Base-by-base conservation (phyloP, 2,113 vertebrate species). In the Apteryx owenii region DNA sequence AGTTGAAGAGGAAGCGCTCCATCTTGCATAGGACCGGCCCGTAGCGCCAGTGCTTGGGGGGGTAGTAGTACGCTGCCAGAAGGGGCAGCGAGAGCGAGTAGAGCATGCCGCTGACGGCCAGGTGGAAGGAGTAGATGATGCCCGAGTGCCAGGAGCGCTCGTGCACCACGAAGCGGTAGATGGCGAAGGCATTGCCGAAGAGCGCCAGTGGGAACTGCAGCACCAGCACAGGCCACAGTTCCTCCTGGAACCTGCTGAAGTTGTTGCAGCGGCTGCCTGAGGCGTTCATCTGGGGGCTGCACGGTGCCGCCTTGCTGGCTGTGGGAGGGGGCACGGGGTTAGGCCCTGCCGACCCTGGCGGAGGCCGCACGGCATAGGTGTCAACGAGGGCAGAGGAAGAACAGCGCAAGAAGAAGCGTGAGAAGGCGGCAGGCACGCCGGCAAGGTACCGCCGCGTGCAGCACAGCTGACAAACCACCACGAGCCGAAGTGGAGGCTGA, bases 1-100 rank as follows among this genome's bases (percentile, higher is more conserved):
- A 98, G 90, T 89, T 98, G 95, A 99, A 99, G 18, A 99, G 94
- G 80, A 99, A 99, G 14, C 97, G 98, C 48, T 99, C 98, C 0
- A 98, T 90, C 88, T 96, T 98, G 86, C 99, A 99, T 6, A 88
- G 28, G 0, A 54, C 13, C 0, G 12, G 1, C 1, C 98, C 97
- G 1, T 98, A 99, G 8, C 25, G 5, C 99, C 99, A 99, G 36
- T 96, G 2, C 51, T 99, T 98, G 11, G 80, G 73, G 0, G 56
- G 93, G 7, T 66, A 42, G 46, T 99, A 98, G 95, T 99, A 99
- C 42, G 88, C 54, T 0, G 98, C 98, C 42, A 99, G 90, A 1
- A 99, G 94, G 0, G 99, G 98, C 69, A 99, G 95, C 0, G 98
- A 98, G 28, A 98, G 94, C n/a, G 98, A 92, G 0, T 98, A 98